phyloP scores from a whole-genome alignment of 2,113 vertebrate species.

The Taurulus bubalis region DNA sequence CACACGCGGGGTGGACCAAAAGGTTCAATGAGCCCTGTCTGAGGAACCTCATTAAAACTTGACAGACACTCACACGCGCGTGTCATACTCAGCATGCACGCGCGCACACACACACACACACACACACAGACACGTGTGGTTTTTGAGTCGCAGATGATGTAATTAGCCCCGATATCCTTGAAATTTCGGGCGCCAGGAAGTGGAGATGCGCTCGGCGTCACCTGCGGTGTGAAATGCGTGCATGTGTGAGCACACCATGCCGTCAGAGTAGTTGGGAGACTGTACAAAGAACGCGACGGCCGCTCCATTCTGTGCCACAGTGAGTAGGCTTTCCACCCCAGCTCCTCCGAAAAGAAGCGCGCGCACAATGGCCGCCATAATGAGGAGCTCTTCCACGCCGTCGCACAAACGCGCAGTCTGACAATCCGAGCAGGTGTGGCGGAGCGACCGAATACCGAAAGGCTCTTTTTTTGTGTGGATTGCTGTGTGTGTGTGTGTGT shows the following conservation, averaged over 20 bases:
- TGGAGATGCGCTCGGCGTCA: constrained; percentile 56
- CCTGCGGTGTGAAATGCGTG: constrained; percentile 46
- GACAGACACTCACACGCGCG: constrained; percentile 39
- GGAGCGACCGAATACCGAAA: constrained; percentile 46
- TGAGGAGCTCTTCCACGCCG: constrained; percentile 75
- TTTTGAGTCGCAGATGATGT: constrained; percentile 70
- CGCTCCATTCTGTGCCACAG: constrained; percentile 60
- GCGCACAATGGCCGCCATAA: constrained; percentile 77
- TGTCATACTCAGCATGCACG: constrained; percentile 29
- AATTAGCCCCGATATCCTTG: constrained; percentile 68
- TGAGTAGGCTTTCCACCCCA: constrained; percentile 79
- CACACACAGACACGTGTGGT: constrained; percentile 22
- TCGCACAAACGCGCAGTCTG: constrained; percentile 57
- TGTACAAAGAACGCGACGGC: constrained; percentile 63
- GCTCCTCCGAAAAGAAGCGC: constrained; percentile 74
- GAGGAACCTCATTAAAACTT: constrained; percentile 73
- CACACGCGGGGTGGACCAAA: too few relatives aligned
- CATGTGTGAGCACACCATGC: constrained; percentile 57
- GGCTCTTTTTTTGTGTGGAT: constrained; percentile 45
- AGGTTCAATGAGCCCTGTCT: constrained; percentile 66
- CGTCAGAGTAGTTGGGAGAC: constrained; percentile 44
- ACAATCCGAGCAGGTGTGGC: constrained; percentile 77
- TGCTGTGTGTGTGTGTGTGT: constrained; percentile 11
- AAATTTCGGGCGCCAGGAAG: constrained; percentile 69
- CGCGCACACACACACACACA: constrained; percentile 1